These are phyloP conservation scores for Pavo muticus DNA, from an alignment of 2,113 vertebrate genomes.

Conservation along the genomic window DNA sequence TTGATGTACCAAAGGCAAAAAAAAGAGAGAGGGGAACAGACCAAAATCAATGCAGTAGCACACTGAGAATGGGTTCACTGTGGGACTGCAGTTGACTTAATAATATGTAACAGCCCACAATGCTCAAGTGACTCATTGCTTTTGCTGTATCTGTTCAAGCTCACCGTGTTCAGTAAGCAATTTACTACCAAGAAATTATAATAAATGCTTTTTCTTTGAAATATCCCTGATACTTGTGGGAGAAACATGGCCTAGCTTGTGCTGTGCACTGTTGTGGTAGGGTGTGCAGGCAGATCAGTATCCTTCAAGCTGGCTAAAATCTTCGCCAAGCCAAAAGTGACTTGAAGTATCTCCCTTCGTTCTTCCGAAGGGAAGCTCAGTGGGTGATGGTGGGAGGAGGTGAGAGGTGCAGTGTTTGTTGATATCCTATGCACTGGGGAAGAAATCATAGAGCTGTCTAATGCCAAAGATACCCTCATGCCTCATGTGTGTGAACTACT, in stretches of 20 bases:
- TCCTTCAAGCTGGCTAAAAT: background rate
- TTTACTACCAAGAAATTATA: slow-evolving; percentile 6
- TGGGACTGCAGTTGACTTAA: slow-evolving; percentile 39
- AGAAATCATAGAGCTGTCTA: background rate
- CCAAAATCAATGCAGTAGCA: background rate
- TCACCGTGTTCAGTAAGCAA: slow-evolving; percentile 2
- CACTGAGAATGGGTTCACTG: slow-evolving; percentile 15
- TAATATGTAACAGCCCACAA: background rate
- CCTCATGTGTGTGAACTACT: background rate
- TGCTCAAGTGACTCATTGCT: slow-evolving; percentile 41
- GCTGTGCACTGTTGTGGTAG: background rate
- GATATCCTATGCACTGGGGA: background rate
- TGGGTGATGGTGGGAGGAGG: background rate
- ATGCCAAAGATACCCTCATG: background rate
- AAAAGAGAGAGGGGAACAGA: background rate
- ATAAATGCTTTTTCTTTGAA: slow-evolving; percentile 31
- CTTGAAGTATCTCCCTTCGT: background rate
- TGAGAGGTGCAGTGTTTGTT: background rate
- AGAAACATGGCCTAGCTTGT: background rate
- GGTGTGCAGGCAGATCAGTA: background rate
- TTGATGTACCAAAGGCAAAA: background rate
- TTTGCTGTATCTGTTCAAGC: slow-evolving; percentile 53
- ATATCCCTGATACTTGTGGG: background rate
- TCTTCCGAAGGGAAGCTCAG: background rate
- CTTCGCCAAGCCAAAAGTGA: background rate